Evolutionary conservation across 2,888 invertebrate genomes (phyloP).

Genomic region (Chesias legatella): DNA sequence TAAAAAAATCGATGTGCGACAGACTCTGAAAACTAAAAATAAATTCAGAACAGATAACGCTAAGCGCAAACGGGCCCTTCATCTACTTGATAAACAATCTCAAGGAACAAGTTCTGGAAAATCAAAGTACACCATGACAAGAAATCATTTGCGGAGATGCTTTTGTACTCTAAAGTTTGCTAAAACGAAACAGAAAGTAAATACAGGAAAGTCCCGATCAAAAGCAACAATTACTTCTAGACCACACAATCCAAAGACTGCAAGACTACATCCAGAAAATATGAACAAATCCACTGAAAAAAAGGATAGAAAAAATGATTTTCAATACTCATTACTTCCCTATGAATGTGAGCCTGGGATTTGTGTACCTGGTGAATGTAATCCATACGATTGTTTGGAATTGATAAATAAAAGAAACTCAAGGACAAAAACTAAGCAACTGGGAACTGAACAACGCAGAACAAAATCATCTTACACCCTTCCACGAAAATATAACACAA

Average conservation of each 20-base stretch:
- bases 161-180: slow-evolving; percentile 42
- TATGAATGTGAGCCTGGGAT: slow-evolving; percentile 41
- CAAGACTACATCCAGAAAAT: slow-evolving; percentile 14
- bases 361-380: slow-evolving; percentile 38
- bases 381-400: slow-evolving; percentile 37
- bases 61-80: not conserved
- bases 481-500: slow-evolving; percentile 21
- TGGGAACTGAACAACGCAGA: slow-evolving; percentile 26
- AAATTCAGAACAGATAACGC: slow-evolving; percentile 1
- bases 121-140: slow-evolving; percentile 28
- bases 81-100: slow-evolving; percentile 25
- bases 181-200: slow-evolving; percentile 22
- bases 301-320: slow-evolving; percentile 9
- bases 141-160: slow-evolving; percentile 37
- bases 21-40: slow-evolving; percentile 3
- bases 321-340: slow-evolving; percentile 23
- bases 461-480: slow-evolving; percentile 37
- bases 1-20: not conserved
- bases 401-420: slow-evolving; percentile 31
- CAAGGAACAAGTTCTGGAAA: slow-evolving; percentile 29
- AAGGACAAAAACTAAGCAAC: slow-evolving; percentile 19
- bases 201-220: slow-evolving; percentile 8
- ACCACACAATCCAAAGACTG: slow-evolving; percentile 9
- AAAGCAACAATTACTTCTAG: slow-evolving; percentile 23
- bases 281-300: slow-evolving; percentile 20